Evolutionary conservation across 53 echinoderm and acorn worm species (phyloP), one percentile per base, ranked within the genome.

Genomic region (Patiria pectinifera): DNA sequence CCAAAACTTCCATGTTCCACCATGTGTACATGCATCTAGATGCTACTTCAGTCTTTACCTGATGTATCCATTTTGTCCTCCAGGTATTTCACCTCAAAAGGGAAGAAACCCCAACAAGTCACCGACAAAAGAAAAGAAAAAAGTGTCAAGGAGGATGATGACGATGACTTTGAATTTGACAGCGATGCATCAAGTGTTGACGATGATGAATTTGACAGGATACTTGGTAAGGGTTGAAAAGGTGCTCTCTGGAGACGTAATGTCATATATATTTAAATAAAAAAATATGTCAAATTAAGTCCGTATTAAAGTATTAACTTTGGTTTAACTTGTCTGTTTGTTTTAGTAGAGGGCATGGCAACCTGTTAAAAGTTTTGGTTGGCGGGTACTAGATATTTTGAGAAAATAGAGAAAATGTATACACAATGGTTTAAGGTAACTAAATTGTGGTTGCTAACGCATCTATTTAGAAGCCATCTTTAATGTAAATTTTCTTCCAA

Each of bases 121-220:
- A n/a, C 62, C n/a, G 78, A 78, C 2, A 6, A 60, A 78, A 25
- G 91, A 92, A 79, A 89, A 85, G 80, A 71, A 59, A 74, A 69
- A 80, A 48, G 22, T 53, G 45, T 45, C 71, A 84, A 84, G 7
- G 59, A 48, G 19, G 45, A 45, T 3, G 82, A 76, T 6, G 70
- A 85, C 21, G 93, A 94, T 14, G 96, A 91, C 35, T 87, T 86
- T 69, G 95, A 96, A 9, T 82, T 96, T 59, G 97, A 97, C 94
- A 96, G 96, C 25, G 97, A 96, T 88, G 96, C 96, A 10, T 96
- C 96, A 24, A 97, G 97, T 79, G 92, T 97, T 11, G 94, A 92
- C 84, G 97, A 97, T 80, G 96, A 94, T 4, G 96, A 97, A 76
- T 97, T 97, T 92, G 97, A 97, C 76, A 89, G 85, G 78, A 95